Conservation (phyloP, 2,113 vertebrate species). For the Mustela nigripes region DNA sequence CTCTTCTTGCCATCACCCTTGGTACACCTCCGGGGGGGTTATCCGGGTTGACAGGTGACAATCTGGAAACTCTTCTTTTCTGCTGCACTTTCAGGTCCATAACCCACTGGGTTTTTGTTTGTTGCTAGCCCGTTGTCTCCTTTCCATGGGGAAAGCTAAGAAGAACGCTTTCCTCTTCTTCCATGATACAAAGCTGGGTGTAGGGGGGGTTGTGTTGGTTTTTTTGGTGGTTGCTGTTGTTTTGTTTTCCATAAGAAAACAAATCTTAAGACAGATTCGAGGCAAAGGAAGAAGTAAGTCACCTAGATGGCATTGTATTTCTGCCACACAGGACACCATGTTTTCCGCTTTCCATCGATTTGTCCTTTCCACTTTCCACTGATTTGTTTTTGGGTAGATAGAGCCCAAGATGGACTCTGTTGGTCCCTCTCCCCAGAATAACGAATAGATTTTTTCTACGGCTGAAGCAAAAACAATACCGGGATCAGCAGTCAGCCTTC, state of each 20-base stretch:
- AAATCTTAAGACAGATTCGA: background rate
- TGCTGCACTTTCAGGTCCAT: constrained; percentile 56
- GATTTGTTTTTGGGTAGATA: background rate
- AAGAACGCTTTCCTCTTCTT: background rate
- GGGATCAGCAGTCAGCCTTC: background rate
- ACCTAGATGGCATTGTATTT: background rate
- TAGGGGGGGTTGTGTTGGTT: background rate
- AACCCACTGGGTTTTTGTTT: constrained; percentile 40
- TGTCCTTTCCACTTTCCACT: background rate
- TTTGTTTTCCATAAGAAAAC: background rate
- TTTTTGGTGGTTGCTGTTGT: background rate
- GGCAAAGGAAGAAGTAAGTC: background rate
- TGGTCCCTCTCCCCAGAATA: background rate
- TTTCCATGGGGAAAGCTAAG: constrained; percentile 34
- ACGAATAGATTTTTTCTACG: background rate
- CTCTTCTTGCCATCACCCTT: constrained; percentile 74
- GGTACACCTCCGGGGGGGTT: constrained; percentile 71
- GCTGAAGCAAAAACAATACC: background rate
- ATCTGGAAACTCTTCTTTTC: constrained; percentile 76
- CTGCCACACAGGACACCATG: too few relatives aligned
- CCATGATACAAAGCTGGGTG: constrained; percentile 45
- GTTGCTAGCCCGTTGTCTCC: constrained; percentile 65
- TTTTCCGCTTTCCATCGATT: background rate
- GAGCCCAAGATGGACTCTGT: background rate
- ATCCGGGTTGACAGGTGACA: constrained; percentile 75